Evolutionary conservation across 2,113 vertebrate species (phyloP).

Genomic region (Promerops cafer): DNA sequence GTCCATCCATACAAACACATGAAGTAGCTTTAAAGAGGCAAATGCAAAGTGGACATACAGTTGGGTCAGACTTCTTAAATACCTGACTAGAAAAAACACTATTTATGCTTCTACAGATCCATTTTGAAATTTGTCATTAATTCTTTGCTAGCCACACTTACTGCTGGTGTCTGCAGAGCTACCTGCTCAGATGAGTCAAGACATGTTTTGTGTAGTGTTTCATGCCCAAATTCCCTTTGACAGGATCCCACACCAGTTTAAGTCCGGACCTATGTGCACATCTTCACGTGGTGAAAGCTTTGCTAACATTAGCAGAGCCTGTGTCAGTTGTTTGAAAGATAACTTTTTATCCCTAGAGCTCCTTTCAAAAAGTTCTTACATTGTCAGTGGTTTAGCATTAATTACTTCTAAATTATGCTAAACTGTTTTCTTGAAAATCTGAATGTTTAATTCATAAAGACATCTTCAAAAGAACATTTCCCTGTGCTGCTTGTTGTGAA

Average conservation of each 20-base stretch:
- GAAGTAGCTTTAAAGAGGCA: background rate
- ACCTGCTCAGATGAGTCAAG: background rate
- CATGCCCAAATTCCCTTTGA: background rate
- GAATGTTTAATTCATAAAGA: slow-evolving; percentile 17
- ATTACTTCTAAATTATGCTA: background rate
- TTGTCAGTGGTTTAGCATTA: background rate
- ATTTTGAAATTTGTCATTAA: background rate
- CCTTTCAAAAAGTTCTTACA: background rate
- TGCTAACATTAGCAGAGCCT: background rate
- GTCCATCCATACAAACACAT: background rate
- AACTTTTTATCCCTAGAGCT: background rate
- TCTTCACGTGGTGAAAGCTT: background rate
- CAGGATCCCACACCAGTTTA: background rate
- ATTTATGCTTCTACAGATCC: background rate
- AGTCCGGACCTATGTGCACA: background rate
- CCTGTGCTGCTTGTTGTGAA: background rate
- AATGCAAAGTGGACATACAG: background rate
- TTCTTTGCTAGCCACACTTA: background rate
- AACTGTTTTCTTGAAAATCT: slow-evolving; percentile 5
- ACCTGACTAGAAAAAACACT: background rate
- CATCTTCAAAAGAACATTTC: background rate
- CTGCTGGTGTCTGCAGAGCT: background rate
- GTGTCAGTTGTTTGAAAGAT: background rate
- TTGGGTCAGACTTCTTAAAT: background rate
- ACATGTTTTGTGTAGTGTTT: background rate